Evolutionary conservation across 2,113 vertebrate species (phyloP), one percentile per base, ranked within the genome.

Genomic region (Oostethus manadensis): DNA sequence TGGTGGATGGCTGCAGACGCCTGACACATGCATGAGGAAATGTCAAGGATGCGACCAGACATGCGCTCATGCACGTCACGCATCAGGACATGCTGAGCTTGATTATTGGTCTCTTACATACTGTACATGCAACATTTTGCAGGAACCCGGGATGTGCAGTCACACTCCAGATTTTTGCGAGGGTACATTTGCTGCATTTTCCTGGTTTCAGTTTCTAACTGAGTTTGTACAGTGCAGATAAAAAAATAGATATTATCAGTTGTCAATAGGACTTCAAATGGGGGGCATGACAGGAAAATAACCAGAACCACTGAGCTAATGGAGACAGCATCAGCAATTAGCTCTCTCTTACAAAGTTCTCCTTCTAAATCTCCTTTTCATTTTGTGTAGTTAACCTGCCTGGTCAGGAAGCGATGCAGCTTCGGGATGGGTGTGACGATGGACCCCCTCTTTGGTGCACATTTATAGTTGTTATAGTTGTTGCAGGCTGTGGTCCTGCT

Each of bases 11-110:
- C 16, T 1, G n/a, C n/a, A 29, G n/a, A 56, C 14, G 64, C 45
- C 20, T 61, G 71, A 66, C 65, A 68, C 62, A 68, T 55, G 75
- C 62, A 51, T 56, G 60, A 42, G 42, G 51, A 54, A 64, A 69
- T 74, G 61, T 71, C 47, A 62, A 22, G 44, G 38, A 71, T 63
- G 42, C 54, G 18, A 6, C 33, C 21, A 29, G 13, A 60, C 15
- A 51, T 1, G 40, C 13, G n/a, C 10, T 40, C 8, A 13, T 46
- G 13, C 22, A 40, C 21, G n/a, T 20, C 1, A 7, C 38, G 38
- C 10, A 56, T 15, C 26, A 38, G 8, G 8, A 10, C 18, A 11
- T 20, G 46, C 46, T 20, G 10, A 1, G 17, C 7, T 20, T 6
- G n/a, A 42, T 10, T 40, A n/a, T 38, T 20, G 7, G n/a, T 51